Base-by-base conservation (phyloP, 2,797 vertebrate genomes). In the Manis crassicaudata region DNA sequence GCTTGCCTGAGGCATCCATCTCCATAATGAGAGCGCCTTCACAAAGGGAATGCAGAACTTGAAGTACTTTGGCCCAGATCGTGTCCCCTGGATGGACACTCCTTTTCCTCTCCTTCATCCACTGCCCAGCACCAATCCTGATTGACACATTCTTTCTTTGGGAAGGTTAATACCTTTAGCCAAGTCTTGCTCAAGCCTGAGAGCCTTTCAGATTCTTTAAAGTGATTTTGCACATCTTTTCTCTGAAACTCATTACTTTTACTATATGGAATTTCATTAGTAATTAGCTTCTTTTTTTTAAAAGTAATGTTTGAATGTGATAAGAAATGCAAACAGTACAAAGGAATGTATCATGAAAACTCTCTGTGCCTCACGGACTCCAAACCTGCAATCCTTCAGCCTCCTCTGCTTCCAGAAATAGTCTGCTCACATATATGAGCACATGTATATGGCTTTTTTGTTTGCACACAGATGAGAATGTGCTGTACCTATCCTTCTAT, bases 21-120 rank as follows among this genome's bases (percentile, higher is more conserved):
- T 95, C 92, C 62, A 54, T 93, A 93, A 92, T 65, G 92, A 83
- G 75, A 75, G 62, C 8, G 75, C 23, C 62, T 87, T 83, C 76
- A 96, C 94, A 95, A 93, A 93, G 92, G 29, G 75, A 96, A 85
- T 32, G 77, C n/a, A 80, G 94, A 86, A 88, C 94, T 94, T 90
- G 81, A 94, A 94, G 95, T 93, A 90, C 94, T 96, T 96, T 90
- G 94, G 93, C 85, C 46, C 54, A 72, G 88, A 81, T 85, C 52
- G 50, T 29, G 91, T 96, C 52, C 68, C 63, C 56, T 77, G 91
- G 40, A 60, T 92, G 82, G 85, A 90, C 81, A 83, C 46, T 89
- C n/a, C 82, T 94, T 80, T 86, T 54, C 68, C 46, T 88, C 21
- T 79, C 56, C 43, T 88, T 84, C 46, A 25, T 87, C 88, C 62